Evolutionary conservation across 2,113 vertebrate genomes (phyloP).

Genomic region (Phaethornis superciliosus): DNA sequence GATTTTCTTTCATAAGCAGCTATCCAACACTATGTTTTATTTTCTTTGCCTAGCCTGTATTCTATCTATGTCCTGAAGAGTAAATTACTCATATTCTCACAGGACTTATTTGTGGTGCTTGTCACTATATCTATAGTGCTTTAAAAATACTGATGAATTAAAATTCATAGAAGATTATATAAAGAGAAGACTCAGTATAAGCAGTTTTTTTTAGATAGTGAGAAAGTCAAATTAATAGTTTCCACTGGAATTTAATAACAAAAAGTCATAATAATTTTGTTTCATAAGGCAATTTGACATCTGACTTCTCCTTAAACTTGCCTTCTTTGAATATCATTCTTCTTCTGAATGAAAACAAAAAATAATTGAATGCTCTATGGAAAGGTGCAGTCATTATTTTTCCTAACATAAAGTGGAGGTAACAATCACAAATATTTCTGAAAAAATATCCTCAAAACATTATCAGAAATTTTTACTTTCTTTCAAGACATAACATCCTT

Average conservation of each 20-base stretch:
- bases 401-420: not conserved
- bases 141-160: not conserved
- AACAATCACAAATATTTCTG: not conserved
- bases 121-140: not conserved
- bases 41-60: fast-evolving
- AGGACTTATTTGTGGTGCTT: not conserved
- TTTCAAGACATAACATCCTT: not conserved
- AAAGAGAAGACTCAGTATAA: not conserved
- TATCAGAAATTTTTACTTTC: not conserved
- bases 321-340: not conserved
- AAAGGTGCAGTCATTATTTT: not conserved
- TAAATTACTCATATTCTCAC: not conserved
- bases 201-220: not conserved
- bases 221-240: not conserved
- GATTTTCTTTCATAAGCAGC: not conserved
- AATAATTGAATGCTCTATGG: not conserved
- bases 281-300: not conserved
- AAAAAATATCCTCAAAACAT: not conserved
- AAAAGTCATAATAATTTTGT: not conserved
- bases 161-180: not conserved
- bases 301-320: not conserved
- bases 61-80: not conserved
- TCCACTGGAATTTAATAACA: not conserved
- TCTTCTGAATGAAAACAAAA: not conserved
- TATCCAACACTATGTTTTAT: not conserved